Conservation (phyloP, 1,140 invertebrate genomes). For the Ectropis grisescens region DNA sequence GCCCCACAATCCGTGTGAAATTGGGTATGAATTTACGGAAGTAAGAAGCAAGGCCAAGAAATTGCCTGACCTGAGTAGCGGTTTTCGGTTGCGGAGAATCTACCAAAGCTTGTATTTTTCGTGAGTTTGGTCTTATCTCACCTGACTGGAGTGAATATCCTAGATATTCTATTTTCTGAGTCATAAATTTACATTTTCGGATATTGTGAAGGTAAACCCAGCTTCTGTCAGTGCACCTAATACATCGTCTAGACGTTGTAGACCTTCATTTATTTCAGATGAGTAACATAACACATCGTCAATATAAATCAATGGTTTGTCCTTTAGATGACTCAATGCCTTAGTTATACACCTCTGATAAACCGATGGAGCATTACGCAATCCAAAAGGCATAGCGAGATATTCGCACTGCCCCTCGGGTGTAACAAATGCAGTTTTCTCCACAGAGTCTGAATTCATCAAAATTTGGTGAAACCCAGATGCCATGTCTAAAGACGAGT, state of each 20-base stretch:
- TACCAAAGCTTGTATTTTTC: slow-evolving; percentile 22
- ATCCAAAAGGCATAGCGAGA: slow-evolving; percentile 17
- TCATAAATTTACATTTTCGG: slow-evolving; percentile 24
- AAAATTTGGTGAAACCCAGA: slow-evolving; percentile 36
- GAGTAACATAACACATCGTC: not conserved
- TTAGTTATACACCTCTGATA: slow-evolving; percentile 23
- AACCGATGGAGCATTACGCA: slow-evolving; percentile 12
- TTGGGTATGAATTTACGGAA: slow-evolving; percentile 59
- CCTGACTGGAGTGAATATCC: slow-evolving; percentile 21
- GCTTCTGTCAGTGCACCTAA: slow-evolving; percentile 10
- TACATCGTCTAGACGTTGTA: slow-evolving; percentile 6
- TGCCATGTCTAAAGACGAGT: slow-evolving; percentile 12
- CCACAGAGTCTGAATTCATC: slow-evolving; percentile 29
- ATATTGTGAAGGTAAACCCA: slow-evolving; percentile 24
- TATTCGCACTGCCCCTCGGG: slow-evolving; percentile 19
- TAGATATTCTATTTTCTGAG: slow-evolving; percentile 23
- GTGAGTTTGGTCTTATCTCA: slow-evolving; percentile 17
- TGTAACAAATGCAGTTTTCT: slow-evolving; percentile 66
- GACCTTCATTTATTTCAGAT: slow-evolving; percentile 1
- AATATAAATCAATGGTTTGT: slow-evolving; percentile 6
- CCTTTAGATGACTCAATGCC: slow-evolving; percentile 10
- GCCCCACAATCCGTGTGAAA: slow-evolving; percentile 11
- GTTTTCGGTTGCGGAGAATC: slow-evolving; percentile 22
- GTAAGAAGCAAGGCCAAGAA: slow-evolving; percentile 57
- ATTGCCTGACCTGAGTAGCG: slow-evolving; percentile 32